These are phyloP conservation scores for Elegia similella DNA, from an alignment of 2,888 invertebrate genomes.

Conservation along the genomic window DNA sequence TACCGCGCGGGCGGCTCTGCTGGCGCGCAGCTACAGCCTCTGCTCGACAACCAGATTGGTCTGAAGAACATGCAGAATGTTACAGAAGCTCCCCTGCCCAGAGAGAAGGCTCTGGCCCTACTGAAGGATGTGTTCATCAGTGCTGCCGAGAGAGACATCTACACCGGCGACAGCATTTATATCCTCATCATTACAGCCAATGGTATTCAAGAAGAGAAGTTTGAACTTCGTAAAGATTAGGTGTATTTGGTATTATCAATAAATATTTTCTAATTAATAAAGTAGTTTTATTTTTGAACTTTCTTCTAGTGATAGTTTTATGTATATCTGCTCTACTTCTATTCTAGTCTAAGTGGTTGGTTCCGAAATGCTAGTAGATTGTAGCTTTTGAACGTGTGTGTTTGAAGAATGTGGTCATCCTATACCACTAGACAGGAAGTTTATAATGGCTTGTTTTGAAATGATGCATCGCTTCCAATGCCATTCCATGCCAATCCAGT, in stretches of 20 bases:
- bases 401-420: no score
- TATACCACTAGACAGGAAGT: no score
- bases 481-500: no score
- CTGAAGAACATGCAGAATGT: constrained; percentile 92
- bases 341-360: no score
- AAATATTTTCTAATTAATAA: constrained; percentile 30
- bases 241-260: constrained; percentile 29
- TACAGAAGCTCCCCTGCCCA: constrained; percentile 82
- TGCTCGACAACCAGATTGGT: constrained; percentile 98
- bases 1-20: constrained; percentile 96
- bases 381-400: no score
- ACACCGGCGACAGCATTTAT: constrained; percentile 95
- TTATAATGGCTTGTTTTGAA: no score
- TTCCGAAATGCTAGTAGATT: no score
- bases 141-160: constrained; percentile 98
- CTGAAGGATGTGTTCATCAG: constrained; percentile 98
- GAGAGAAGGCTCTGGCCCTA: constrained; percentile 91
- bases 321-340: no score
- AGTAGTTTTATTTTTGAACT: constrained; percentile 21
- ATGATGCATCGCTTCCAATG: no score
- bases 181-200: constrained; percentile 94
- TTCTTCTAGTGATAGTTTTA: no score
- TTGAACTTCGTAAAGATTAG: constrained; percentile 94
- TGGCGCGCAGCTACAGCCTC: constrained; percentile 93
- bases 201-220: constrained; percentile 88